A percentile compares a stretch with the other conserved stretches of the same genome.
Evolutionary conservation across 2,113 vertebrate genomes (phyloP).

Genomic region (Ciconia maguari): DNA sequence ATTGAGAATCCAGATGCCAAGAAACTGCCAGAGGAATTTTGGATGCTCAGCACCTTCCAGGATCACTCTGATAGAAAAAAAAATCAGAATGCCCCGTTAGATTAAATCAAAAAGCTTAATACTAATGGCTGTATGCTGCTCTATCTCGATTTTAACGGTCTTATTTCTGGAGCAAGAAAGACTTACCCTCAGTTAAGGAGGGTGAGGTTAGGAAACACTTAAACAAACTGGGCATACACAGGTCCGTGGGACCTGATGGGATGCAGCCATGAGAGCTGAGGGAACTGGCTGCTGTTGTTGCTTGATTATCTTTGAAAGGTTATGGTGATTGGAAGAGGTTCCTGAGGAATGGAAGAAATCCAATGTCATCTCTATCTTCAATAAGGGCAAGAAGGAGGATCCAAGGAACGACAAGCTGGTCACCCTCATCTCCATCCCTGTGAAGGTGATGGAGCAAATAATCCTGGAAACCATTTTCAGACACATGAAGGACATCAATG

Average conservation of each 20-base stretch:
- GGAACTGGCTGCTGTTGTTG: not conserved
- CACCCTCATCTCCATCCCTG: not conserved
- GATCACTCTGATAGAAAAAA: not conserved
- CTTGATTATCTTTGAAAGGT: not conserved
- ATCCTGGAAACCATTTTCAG: not conserved
- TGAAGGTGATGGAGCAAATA: not conserved
- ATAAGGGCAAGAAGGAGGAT: not conserved
- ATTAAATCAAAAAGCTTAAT: not conserved
- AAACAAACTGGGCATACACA: not conserved
- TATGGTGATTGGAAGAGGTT: not conserved
- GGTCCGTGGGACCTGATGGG: not conserved
- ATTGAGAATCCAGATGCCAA: not conserved
- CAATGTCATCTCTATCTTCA: not conserved
- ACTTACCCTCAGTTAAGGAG: not conserved
- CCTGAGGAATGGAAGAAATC: not conserved
- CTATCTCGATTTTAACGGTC: not conserved
- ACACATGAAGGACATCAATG: not conserved
- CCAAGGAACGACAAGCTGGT: not conserved
- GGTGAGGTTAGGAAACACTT: not conserved
- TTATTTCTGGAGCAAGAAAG: not conserved
- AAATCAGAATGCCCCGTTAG: not conserved
- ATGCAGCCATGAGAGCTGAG: not conserved
- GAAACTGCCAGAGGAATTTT: not conserved
- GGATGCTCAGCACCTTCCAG: not conserved
- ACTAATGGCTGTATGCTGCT: not conserved